A percentile compares a stretch with the other conserved stretches of the same genome.
Conservation (phyloP, 2,797 vertebrate genomes). For the Steatocranus sp. region DNA sequence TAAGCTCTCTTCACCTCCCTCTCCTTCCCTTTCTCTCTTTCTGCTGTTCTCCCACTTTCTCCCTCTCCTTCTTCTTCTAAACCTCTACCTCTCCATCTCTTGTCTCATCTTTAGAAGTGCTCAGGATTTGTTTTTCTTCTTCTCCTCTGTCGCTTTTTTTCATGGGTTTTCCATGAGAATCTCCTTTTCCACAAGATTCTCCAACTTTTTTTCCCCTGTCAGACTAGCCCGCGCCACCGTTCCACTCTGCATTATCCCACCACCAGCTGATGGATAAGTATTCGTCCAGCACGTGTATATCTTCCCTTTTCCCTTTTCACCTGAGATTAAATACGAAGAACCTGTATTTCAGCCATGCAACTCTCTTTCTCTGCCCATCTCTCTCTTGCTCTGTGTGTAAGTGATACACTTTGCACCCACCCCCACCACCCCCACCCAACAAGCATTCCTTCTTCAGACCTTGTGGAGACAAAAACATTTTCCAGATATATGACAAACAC, state of each 20-base stretch:
- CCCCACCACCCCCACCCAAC: neutral
- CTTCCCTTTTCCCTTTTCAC: slow-evolving; percentile 24
- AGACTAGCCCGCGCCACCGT: slow-evolving; percentile 13
- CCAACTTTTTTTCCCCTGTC: slow-evolving; percentile 64
- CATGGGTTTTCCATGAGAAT: slow-evolving; percentile 67
- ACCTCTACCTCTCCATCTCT: slow-evolving; percentile 31
- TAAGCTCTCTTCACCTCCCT: slow-evolving; percentile 49
- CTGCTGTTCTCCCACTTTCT: slow-evolving; percentile 34
- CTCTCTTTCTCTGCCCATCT: slow-evolving; percentile 10
- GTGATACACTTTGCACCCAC: slow-evolving; percentile 15
- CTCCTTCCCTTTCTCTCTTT: slow-evolving; percentile 34
- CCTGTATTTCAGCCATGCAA: slow-evolving; percentile 7
- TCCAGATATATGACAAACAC: slow-evolving; percentile 3
- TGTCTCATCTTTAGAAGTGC: slow-evolving; percentile 31
- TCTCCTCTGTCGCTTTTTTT: slow-evolving; percentile 44
- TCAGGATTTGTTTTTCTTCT: slow-evolving; percentile 60
- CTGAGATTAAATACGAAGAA: slow-evolving; percentile 20
- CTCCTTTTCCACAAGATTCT: slow-evolving; percentile 69
- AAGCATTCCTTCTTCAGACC: slow-evolving; percentile 23
- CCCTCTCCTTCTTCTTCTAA: slow-evolving; percentile 49
- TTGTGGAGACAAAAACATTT: slow-evolving; percentile 19
- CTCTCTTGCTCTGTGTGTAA: slow-evolving; percentile 20
- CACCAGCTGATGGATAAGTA: slow-evolving; percentile 47
- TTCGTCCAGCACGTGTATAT: slow-evolving; percentile 1
- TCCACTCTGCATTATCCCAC: slow-evolving; percentile 50